Evolutionary conservation across 1,140 invertebrate genomes (phyloP), one percentile per base, ranked within the genome.

Genomic region (Belonocnema kinseyi): DNA sequence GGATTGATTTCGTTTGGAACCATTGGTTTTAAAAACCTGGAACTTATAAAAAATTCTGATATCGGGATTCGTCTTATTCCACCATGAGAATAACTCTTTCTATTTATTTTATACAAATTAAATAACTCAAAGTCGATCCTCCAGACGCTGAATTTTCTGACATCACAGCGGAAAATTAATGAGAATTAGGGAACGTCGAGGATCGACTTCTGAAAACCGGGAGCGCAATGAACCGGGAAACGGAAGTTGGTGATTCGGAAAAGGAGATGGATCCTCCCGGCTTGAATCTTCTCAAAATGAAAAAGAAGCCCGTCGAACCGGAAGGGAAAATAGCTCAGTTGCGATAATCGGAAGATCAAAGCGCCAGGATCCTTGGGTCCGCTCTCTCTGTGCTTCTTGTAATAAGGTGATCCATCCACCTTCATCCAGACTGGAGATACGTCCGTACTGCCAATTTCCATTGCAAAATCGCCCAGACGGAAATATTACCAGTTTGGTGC

Each of bases 281-380:
- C 12, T 51, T 6, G 51, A 77, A 76, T 80, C 56, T 74, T 50
- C 75, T 76, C 61, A 66, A 83, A 82, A 83, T 82, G 78, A 83
- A 82, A 83, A 83, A 85, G 77, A 76, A 76, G 76, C 19, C 74
- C 56, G 72, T 19, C 80, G 71, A 58, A 50, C 72, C 61, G 82
- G 76, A 85, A 79, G 66, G 70, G 70, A 81, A 77, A 66, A 73
- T 74, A 78, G 80, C 77, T 79, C 77, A 74, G 78, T 83, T 58
- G 76, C 78, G 78, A 80, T 85, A 83, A 85, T 83, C 83, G 82
- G 16, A 76, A 85, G 83, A 85, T 85, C 83, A 85, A 85, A 85
- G 82, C 80, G 56, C 58, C n/a, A 51, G 26, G 54, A 14, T 21
- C 61, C 73, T 73, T 76, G 58, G 4, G 53, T 56, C 66, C 70